Evolutionary conservation across 2,888 invertebrate genomes (phyloP), one percentile per base, ranked within the genome.

Genomic region (Julus scandinavius): DNA sequence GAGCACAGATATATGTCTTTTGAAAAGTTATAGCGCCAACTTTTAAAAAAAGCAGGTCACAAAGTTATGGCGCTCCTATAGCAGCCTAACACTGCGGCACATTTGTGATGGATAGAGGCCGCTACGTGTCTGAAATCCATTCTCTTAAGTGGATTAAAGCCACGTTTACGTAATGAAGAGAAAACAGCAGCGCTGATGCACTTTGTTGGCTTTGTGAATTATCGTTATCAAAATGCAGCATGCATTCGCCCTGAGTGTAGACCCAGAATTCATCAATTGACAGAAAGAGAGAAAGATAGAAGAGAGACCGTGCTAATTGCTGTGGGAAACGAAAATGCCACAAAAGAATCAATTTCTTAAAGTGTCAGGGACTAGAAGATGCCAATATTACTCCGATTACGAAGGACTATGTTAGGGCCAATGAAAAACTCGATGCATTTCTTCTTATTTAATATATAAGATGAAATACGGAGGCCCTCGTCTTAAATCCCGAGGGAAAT

Each of bases 181-280:
- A 63, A 63, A 63, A 63, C 63, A 63, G 63, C 63, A 63, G 63
- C 63, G 63, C 63, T 63, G 63, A 63, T 63, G 63, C 63, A 20
- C 63, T 63, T 63, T 63, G 63, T 63, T 63, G 63, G 63, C 63
- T 63, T 63, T 63, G 63, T 63, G 63, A 63, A 63, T 63, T 63
- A 63, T 63, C 63, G 63, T 63, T 63, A 63, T 63, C 63, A 63
- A 63, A 63, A 63, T 63, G 63, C 63, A 63, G 63, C 63, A 63
- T 20, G 63, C 63, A 63, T 63, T 20, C n/a, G 63, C 5, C 6
- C 63, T 20, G 20, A 15, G 20, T 17, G 20, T 17, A 15, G 20
- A 20, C 63, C 15, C 20, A 63, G 20, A 63, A 63, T 20, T 63
- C 63, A 63, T 63, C 63, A 7, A n/a, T 20, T 63, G 63, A 63